These are phyloP conservation scores for Grantiella picta DNA, from an alignment of 2,113 vertebrate species.

Conservation along the genomic window DNA sequence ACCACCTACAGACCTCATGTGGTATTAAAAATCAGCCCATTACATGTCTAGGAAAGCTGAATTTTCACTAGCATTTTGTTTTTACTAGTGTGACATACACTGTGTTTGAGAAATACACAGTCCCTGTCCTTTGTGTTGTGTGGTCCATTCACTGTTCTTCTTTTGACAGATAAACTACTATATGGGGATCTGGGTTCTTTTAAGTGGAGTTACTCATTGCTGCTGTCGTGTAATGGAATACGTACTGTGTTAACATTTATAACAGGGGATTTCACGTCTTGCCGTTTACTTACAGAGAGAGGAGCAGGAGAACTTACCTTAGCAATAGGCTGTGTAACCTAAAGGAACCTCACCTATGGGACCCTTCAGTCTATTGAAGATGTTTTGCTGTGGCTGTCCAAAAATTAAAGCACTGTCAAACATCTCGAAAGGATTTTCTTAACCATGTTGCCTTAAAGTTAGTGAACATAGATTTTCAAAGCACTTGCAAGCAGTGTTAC, in stretches of 20 bases:
- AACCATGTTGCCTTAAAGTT: slow-evolving; percentile 52
- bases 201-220: background rate
- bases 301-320: background rate
- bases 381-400: slow-evolving; percentile 1
- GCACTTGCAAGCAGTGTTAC: background rate
- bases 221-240: slow-evolving; percentile 4
- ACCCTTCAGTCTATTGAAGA: background rate
- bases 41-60: background rate
- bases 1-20: background rate
- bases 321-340: background rate
- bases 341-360: background rate
- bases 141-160: background rate
- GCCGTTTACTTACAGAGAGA: slow-evolving; percentile 4
- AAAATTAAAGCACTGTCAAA: background rate
- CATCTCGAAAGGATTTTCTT: slow-evolving; percentile 4
- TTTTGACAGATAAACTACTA: slow-evolving; percentile 1
- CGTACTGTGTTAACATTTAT: background rate
- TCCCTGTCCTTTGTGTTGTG: background rate
- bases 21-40: background rate
- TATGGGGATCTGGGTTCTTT: background rate
- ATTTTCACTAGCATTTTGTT: background rate
- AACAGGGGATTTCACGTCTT: slow-evolving; percentile 18
- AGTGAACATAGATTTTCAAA: slow-evolving; percentile 4
- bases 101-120: background rate
- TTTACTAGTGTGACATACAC: background rate